Evolutionary conservation across 2,797 vertebrate species (phyloP).

Genomic region (Lemur catta): DNA sequence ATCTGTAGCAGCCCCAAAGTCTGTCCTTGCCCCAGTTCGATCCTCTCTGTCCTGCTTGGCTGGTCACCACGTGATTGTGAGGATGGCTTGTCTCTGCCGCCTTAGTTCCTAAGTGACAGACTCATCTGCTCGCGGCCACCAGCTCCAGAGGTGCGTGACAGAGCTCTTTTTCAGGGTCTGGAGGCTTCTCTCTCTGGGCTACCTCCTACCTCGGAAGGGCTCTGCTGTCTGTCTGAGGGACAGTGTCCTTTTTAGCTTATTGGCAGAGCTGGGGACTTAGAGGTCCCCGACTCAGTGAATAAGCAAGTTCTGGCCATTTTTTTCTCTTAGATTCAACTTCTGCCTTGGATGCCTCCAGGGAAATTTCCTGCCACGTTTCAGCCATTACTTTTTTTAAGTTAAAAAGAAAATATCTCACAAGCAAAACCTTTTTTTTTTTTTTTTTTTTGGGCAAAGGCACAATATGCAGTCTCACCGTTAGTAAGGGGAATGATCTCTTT

Average conservation of each 20-base stretch:
- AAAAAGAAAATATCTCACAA: neutral
- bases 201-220: neutral
- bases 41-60: neutral
- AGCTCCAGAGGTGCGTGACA: neutral
- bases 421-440: neutral
- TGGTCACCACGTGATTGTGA: neutral
- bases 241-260: neutral
- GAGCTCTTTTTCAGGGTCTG: neutral
- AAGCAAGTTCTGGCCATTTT: neutral
- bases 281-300: neutral
- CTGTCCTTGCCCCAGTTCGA: neutral
- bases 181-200: neutral
- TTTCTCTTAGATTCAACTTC: neutral
- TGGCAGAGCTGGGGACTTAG: neutral
- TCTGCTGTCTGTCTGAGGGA: neutral
- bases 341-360: neutral
- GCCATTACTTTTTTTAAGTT: neutral
- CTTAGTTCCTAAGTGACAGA: neutral
- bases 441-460: neutral
- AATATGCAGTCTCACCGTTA: neutral
- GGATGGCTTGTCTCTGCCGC: neutral
- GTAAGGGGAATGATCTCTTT: neutral
- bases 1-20: neutral
- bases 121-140: neutral
- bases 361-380: neutral